Base-by-base conservation (phyloP, 2,797 vertebrate genomes). In the Amblyopsis hoosieri region DNA sequence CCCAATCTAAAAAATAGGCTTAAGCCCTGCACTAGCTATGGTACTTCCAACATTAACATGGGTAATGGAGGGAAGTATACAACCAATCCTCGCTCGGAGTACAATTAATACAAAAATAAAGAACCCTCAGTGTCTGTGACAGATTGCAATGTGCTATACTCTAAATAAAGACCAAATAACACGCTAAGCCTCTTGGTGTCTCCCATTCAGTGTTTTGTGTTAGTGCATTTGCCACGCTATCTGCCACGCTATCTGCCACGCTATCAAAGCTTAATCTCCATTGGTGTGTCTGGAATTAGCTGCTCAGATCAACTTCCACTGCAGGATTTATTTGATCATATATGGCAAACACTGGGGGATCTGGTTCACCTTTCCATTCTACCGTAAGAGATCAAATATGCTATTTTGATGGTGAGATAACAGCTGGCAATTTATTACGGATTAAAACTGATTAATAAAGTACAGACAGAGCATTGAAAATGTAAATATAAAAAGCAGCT, bases 301-400 rank as follows among this genome's bases (percentile, higher is more conserved):
- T 53, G 23, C 50, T 61, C 57, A 57, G 57, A 49, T 59, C 48
- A 52, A 51, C 56, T 49, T 42, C 17, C 23, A n/a, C 6, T 42
- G 15, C 33, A 6, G 12, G 60, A 23, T 37, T 46, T 49, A 45
- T 31, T 50, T 67, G 54, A 51, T 56, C 42, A 71, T 54, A 62
- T 71, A 67, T 51, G 46, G 45, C 67, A 59, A 66, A 71, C 50
- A 66, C 11, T 46, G 42, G 42, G 33, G 60, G 62, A 60, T 72
- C 15, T 48, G 60, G 57, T 59, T 60, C 47, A 42, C 45, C 19
- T 69, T 50, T 57, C 65, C 66, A 69, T 42, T 55, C 54, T n/a
- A 45, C 29, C 52, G 51, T 12, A 15, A 50, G 53, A 57, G 64
- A 58, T 13, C 58, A 42, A 54, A 53, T 45, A 60, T 64, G 60